Percentiles rank a stretch among this genome's conserved stretches.
phyloP scores from a whole-genome alignment of 2,888 invertebrate genomes.

The Drosophila birchii region DNA sequence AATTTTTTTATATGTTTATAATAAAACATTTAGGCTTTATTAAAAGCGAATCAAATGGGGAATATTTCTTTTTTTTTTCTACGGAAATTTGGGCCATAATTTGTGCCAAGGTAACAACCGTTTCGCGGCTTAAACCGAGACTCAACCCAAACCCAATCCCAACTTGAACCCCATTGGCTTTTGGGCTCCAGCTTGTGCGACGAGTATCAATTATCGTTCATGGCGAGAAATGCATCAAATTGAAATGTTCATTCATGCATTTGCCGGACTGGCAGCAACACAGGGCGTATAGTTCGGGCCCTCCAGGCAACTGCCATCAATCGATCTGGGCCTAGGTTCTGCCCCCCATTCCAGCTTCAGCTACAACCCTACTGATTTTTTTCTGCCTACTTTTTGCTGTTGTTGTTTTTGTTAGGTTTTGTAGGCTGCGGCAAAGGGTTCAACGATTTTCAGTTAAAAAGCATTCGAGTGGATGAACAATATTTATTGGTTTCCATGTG shows the following conservation, averaged over 20 bases:
- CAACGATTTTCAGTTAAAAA: conserved; percentile 78
- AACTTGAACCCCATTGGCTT: background rate
- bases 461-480: conserved; percentile 81
- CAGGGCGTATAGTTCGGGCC: conserved; percentile 15
- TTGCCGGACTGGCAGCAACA: conserved; percentile 26
- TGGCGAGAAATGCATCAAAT: conserved; percentile 51
- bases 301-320: conserved; percentile 18
- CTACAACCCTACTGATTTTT: too few species aligned
- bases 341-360: background rate
- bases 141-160: conserved; percentile 11
- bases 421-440: conserved; percentile 64
- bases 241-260: conserved; percentile 57
- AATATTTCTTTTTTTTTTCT: too few species aligned
- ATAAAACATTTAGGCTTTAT: background rate
- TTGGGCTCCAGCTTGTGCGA: conserved; percentile 21
- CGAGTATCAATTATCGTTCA: conserved; percentile 47
- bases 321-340: conserved; percentile 23
- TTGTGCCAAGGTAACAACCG: conserved; percentile 29
- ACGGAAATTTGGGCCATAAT: background rate
- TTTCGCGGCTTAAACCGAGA: conserved; percentile 8
- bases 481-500: conserved; percentile 80
- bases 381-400: background rate
- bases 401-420: conserved; percentile 4
- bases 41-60: background rate
- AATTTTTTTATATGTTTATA: background rate